Percentiles rank a stretch among this genome's conserved stretches.
These are phyloP conservation scores for Myotis daubentonii DNA, from an alignment of 2,797 vertebrate species.

Conservation along the genomic window DNA sequence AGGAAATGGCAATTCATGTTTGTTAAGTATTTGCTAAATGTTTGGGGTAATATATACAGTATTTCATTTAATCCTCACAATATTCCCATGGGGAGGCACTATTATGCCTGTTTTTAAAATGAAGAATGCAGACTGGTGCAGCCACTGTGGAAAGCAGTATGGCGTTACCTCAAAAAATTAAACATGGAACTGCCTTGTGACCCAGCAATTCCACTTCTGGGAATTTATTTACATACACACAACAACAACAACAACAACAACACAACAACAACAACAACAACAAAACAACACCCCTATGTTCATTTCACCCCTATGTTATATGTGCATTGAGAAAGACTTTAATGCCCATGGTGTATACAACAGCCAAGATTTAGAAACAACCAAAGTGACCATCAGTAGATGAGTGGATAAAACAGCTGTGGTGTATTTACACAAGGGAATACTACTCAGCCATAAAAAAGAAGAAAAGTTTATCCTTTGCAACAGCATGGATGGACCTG, in stretches of 20 bases:
- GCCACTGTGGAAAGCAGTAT: neutral
- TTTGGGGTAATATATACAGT: neutral
- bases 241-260: no score
- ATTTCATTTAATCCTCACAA: conserved; percentile 4
- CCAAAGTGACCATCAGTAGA: neutral
- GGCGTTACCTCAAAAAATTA: neutral
- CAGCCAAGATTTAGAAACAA: neutral
- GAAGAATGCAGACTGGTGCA: neutral
- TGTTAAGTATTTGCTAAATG: neutral
- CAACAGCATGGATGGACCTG: neutral
- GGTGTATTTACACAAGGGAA: neutral
- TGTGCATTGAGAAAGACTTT: no score
- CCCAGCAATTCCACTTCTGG: neutral
- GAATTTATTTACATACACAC: neutral
- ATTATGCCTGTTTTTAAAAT: neutral
- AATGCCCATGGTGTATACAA: no score
- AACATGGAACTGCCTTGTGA: neutral
- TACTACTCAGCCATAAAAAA: neutral
- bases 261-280: neutral
- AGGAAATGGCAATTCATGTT: neutral
- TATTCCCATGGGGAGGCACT: neutral
- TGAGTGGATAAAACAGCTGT: neutral
- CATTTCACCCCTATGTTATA: no score
- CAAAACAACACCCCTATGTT: neutral
- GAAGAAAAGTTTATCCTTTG: neutral